Conservation (phyloP, 2,888 invertebrate genomes). For the Brenthis hecate region DNA sequence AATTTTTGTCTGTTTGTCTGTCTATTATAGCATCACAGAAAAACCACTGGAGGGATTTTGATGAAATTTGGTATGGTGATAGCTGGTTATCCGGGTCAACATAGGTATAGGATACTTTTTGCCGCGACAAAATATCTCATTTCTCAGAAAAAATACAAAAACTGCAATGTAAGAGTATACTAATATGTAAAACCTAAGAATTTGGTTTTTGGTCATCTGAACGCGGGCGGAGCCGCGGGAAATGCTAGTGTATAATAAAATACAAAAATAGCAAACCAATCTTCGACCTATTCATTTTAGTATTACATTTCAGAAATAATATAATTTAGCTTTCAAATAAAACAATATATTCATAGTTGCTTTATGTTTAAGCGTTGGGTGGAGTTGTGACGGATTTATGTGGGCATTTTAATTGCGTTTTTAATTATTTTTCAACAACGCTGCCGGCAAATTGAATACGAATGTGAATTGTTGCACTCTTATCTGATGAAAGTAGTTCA, state of each 20-base stretch:
- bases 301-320: background rate
- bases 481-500: conserved; percentile 52
- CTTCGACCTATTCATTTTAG: background rate
- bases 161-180: no score
- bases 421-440: conserved; percentile 78
- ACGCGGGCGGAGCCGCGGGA: no score
- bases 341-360: conserved; percentile 44
- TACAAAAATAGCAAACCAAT: conserved; percentile 2
- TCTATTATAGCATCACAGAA: no score
- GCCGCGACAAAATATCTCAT: no score
- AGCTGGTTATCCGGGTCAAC: no score
- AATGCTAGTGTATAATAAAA: background rate
- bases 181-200: no score
- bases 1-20: no score
- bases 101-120: no score
- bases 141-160: no score
- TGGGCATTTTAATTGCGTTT: conserved; percentile 74
- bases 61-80: no score
- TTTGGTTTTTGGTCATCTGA: no score
- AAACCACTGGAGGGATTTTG: no score
- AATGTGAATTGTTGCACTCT: conserved; percentile 58
- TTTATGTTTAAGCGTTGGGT: conserved; percentile 59
- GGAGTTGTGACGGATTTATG: conserved; percentile 75
- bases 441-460: conserved; percentile 74
- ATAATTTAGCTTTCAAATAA: conserved; percentile 42